Evolutionary conservation across 2,888 invertebrate species (phyloP).

Genomic region (Thera obeliscata): DNA sequence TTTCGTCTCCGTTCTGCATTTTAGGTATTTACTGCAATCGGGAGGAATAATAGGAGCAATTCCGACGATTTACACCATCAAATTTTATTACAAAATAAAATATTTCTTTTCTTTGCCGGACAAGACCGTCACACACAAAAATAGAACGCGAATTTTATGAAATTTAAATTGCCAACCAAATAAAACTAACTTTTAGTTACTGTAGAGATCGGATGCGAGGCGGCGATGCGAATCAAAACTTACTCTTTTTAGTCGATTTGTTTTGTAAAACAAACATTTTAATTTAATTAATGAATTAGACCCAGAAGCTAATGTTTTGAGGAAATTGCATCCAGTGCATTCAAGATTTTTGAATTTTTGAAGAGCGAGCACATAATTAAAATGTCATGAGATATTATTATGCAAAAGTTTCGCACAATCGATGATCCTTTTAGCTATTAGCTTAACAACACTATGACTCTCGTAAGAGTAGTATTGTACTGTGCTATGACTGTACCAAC

Average conservation of each 20-base stretch:
- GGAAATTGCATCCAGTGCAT: no score
- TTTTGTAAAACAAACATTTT: background rate
- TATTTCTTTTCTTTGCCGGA: conserved; percentile 63
- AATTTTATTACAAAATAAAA: conserved; percentile 71
- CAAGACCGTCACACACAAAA: conserved; percentile 84
- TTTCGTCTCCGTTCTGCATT: conserved; percentile 82
- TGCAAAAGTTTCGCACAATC: no score
- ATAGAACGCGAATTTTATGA: conserved; percentile 81
- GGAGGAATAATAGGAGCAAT: conserved; percentile 62
- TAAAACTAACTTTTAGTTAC: conserved; percentile 34
- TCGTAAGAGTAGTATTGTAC: no score
- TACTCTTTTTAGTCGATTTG: background rate
- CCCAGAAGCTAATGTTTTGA: no score
- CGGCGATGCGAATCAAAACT: background rate
- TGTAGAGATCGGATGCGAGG: conserved; percentile 28
- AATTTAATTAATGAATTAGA: no score
- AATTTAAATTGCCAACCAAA: conserved; percentile 75
- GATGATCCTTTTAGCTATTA: no score
- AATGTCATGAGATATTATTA: no score
- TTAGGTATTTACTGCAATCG: conserved; percentile 68
- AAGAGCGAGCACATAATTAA: no score
- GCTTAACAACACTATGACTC: no score
- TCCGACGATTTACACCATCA: conserved; percentile 69
- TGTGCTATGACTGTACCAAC: background rate
- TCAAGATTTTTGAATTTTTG: no score